Percentiles rank a stretch among this genome's conserved stretches.
These are phyloP conservation scores for Himantopus leucocephalus DNA, from an alignment of 2,113 vertebrate genomes.

Conservation along the genomic window DNA sequence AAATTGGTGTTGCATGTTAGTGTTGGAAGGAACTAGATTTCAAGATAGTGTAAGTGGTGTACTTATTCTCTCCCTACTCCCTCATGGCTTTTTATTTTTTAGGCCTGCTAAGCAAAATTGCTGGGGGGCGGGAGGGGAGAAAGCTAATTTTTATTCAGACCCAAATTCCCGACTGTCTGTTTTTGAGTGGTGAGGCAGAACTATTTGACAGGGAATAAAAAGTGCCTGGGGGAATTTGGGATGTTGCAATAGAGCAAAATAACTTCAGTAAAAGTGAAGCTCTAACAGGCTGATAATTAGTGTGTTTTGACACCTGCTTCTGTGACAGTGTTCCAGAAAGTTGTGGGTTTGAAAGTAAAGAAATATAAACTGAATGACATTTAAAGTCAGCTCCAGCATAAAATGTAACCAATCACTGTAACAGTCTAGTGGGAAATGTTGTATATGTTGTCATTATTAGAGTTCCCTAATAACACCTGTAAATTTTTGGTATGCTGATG, in stretches of 20 bases:
- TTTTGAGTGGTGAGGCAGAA: not conserved
- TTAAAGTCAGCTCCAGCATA: not conserved
- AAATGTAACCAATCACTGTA: not conserved
- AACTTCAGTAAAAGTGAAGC: not conserved
- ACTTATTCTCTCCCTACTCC: not conserved
- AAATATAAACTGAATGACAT: not conserved
- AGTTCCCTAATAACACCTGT: not conserved
- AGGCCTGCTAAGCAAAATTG: not conserved
- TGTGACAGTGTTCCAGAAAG: not conserved
- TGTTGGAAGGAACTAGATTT: not conserved
- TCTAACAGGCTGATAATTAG: not conserved
- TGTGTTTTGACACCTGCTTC: conserved; percentile 9
- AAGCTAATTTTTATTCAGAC: conserved; percentile 31
- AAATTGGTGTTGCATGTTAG: not conserved
- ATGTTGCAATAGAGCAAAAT: conserved; percentile 1
- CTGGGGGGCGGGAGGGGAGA: not conserved
- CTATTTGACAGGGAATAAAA: conserved; percentile 46
- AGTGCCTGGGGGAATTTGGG: conserved; percentile 9
- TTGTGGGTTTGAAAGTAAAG: not conserved
- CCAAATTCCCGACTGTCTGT: not conserved
- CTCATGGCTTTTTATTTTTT: not conserved
- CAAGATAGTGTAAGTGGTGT: not conserved
- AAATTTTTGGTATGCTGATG: not conserved
- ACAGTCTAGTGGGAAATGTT: not conserved
- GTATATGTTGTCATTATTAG: not conserved